Evolutionary conservation across 2,113 vertebrate genomes (phyloP).

Genomic region (Bubalus kerabau): DNA sequence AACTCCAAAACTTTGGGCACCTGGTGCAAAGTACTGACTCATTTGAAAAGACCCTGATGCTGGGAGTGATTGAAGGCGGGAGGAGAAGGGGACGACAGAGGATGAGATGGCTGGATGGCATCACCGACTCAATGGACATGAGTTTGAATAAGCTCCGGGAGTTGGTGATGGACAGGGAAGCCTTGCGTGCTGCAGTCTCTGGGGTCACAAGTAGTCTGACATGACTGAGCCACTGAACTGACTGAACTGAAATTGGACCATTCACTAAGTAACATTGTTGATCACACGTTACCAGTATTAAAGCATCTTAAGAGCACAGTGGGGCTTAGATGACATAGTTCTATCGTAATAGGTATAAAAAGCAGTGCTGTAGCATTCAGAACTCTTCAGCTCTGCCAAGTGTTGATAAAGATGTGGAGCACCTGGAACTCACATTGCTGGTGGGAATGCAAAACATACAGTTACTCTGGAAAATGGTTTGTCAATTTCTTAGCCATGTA

Average conservation of each 20-base stretch:
- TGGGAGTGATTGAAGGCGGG: not conserved
- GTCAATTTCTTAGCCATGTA: not conserved
- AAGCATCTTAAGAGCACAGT: constrained; percentile 4
- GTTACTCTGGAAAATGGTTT: not conserved
- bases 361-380: not conserved
- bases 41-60: not conserved
- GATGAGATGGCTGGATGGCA: not conserved
- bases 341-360: constrained; percentile 6
- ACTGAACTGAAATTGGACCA: not conserved
- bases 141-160: not conserved
- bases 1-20: not conserved
- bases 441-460: not conserved
- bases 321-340: constrained; percentile 26
- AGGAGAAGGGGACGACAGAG: not conserved
- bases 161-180: not conserved
- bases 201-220: not conserved
- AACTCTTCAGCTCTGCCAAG: constrained; percentile 17
- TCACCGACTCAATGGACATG: not conserved
- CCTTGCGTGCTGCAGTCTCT: not conserved
- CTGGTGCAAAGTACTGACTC: not conserved
- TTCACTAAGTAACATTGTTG: not conserved
- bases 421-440: not conserved
- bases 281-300: not conserved
- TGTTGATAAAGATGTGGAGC: not conserved
- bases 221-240: not conserved